Conservation (phyloP, 1,140 invertebrate genomes). For the Aricia agestis region DNA sequence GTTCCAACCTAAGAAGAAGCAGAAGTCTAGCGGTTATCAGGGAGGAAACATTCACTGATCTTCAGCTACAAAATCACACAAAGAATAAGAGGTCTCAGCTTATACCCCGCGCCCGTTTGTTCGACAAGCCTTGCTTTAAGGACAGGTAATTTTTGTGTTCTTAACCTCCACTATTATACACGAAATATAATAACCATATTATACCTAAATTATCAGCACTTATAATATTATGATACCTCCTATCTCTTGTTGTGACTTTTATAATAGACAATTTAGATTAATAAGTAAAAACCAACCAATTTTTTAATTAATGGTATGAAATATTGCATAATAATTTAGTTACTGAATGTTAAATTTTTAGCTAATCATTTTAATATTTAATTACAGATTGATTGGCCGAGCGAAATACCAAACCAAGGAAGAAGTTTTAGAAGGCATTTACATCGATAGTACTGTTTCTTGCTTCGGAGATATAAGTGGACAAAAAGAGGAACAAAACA, state of each 20-base stretch:
- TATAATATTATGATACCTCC: too few relatives aligned
- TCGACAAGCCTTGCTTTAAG: slow-evolving; percentile 83
- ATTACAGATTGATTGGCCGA: slow-evolving; percentile 66
- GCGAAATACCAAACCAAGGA: slow-evolving; percentile 74
- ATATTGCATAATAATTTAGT: slow-evolving; percentile 4
- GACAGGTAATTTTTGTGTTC: slow-evolving; percentile 74
- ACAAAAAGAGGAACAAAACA: slow-evolving; percentile 54
- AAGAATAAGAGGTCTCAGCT: slow-evolving; percentile 82
- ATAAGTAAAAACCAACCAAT: too few relatives aligned
- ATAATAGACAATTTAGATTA: too few relatives aligned
- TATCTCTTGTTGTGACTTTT: too few relatives aligned
- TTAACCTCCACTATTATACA: too few relatives aligned
- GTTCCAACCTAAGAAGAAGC: slow-evolving; percentile 82
- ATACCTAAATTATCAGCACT: too few relatives aligned
- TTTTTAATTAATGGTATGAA: not conserved
- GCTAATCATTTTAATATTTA: slow-evolving; percentile 22
- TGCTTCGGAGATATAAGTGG: slow-evolving; percentile 72
- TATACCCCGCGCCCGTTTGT: slow-evolving; percentile 85
- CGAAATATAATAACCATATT: too few relatives aligned
- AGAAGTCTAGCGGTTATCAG: slow-evolving; percentile 85
- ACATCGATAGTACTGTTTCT: slow-evolving; percentile 71
- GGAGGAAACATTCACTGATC: slow-evolving; percentile 83
- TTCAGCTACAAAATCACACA: slow-evolving; percentile 78
- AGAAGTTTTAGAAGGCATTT: slow-evolving; percentile 72
- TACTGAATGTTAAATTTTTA: not conserved